Base-by-base conservation (phyloP, 2,888 invertebrate species). In the Hypercompe scribonia region DNA sequence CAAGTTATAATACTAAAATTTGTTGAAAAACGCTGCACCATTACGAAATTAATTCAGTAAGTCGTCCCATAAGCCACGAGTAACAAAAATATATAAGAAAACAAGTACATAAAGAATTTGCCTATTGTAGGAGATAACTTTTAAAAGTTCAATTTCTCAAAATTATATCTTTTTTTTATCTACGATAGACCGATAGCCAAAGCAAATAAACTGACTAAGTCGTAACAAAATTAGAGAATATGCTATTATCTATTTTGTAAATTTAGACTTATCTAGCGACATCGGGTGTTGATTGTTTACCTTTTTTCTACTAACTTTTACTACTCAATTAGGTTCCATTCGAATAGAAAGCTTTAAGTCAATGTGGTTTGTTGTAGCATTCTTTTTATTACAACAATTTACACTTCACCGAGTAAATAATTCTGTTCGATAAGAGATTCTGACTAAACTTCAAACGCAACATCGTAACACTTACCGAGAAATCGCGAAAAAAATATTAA, bases 321-420 rank as follows among this genome's bases (percentile, higher is more conserved):
- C 61, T 61, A 61, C 61, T 61, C 61, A 61, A 61, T 61, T 61
- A 61, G 61, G 61, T 61, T 61, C 31, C 61, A 61, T 61, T 61
- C 61, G 31, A 61, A 61, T 31, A 61, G 61, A 61, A 61, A 61
- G 61, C 18, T 61, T 58, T 61, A 61, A 61, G 61, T 18, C 61
- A 61, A 61, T 61, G 18, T 31, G 31, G 61, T 31, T 61, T 61
- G 61, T 61, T 31, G 61, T 15, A 31, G 18, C 15, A 28, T 31
- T 61, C 61, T 31, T 61, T 61, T 61, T 61, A 31, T 61, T 31
- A 31, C 31, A 61, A 31, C 61, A 31, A 61, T 18, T 61, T 61
- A 61, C 61, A 61, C 61, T 61, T 61, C 61, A 61, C 61, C 61
- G 8, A 61, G 28, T 28, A 58, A 58, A 58, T 58, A 28, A 28